phyloP scores from a whole-genome alignment of 1,140 invertebrate species.

The Cyclargus thomasi region DNA sequence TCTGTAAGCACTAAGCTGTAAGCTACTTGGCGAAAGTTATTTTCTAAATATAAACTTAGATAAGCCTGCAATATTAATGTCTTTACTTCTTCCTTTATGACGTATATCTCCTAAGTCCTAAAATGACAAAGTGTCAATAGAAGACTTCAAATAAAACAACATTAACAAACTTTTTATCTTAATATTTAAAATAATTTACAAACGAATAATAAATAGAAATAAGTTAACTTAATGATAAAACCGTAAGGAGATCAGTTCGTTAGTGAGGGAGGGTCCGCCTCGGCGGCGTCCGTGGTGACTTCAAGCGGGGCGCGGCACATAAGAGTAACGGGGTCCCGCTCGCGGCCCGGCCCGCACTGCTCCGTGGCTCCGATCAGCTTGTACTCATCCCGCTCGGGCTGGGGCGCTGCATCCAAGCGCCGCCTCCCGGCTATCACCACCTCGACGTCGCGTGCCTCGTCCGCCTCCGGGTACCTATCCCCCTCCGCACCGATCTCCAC shows the following conservation, averaged over 20 bases:
- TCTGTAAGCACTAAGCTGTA: too few relatives aligned
- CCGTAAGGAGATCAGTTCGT: constrained; percentile 29
- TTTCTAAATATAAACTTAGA: too few relatives aligned
- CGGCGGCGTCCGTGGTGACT: constrained; percentile 32
- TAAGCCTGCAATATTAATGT: too few relatives aligned
- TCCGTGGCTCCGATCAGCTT: constrained; percentile 76
- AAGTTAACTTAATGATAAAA: constrained; percentile 40
- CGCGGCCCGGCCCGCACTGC: constrained; percentile 78
- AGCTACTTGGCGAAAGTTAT: too few relatives aligned
- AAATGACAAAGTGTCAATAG: too few relatives aligned
- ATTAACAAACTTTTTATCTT: constrained; percentile 27
- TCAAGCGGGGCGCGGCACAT: constrained; percentile 38
- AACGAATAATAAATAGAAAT: constrained; percentile 32
- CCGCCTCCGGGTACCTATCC: constrained; percentile 37
- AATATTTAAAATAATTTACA: constrained; percentile 32
- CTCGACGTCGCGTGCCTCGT: constrained; percentile 43
- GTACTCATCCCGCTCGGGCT: constrained; percentile 47
- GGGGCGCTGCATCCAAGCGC: constrained; percentile 34
- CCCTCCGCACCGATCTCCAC: constrained; percentile 68
- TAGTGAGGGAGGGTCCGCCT: constrained; percentile 42
- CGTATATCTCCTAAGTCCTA: neutral
- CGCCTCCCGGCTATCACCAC: constrained; percentile 55
- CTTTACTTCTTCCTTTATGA: too few relatives aligned
- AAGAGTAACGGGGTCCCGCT: constrained; percentile 72
- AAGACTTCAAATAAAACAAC: constrained; percentile 14